Percentiles rank a stretch among this genome's conserved stretches.
These are phyloP conservation scores for Minunthozetes semirufus DNA, from an alignment of 2,888 invertebrate genomes.

Conservation along the genomic window DNA sequence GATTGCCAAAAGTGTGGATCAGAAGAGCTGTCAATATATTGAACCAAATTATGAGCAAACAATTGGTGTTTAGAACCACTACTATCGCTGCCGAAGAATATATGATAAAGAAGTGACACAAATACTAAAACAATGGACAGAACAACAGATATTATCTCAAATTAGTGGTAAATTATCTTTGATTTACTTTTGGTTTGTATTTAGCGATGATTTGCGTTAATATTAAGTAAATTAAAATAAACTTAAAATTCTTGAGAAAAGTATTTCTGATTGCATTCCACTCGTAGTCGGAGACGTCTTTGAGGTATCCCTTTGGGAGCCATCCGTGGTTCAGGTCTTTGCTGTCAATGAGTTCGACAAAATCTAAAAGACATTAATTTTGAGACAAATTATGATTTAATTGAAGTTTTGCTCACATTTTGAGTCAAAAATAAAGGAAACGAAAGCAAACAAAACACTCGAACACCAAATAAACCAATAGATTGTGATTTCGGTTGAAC, in stretches of 20 bases:
- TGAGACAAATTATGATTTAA: not conserved
- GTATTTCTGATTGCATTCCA: constrained; percentile 20
- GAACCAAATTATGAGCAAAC: constrained; percentile 7
- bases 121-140: constrained; percentile 4
- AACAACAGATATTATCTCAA: not conserved
- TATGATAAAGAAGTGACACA: constrained; percentile 6
- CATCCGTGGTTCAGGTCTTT: constrained; percentile 5
- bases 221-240: not conserved
- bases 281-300: constrained; percentile 17
- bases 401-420: not conserved
- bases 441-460: constrained; percentile 9
- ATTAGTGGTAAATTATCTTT: not conserved
- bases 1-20: not conserved
- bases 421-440: constrained; percentile 6
- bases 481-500: not conserved
- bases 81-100: constrained; percentile 12
- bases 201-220: constrained; percentile 20
- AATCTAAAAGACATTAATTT: not conserved
- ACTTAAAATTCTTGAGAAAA: not conserved
- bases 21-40: constrained; percentile 7
- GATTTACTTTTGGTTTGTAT: not conserved
- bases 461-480: constrained; percentile 18
- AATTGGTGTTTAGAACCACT: not conserved
- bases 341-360: not conserved
- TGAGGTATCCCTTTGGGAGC: not conserved